phyloP scores from a whole-genome alignment of 92 coral and sea anemone species.

The Plumapathes pennacea region DNA sequence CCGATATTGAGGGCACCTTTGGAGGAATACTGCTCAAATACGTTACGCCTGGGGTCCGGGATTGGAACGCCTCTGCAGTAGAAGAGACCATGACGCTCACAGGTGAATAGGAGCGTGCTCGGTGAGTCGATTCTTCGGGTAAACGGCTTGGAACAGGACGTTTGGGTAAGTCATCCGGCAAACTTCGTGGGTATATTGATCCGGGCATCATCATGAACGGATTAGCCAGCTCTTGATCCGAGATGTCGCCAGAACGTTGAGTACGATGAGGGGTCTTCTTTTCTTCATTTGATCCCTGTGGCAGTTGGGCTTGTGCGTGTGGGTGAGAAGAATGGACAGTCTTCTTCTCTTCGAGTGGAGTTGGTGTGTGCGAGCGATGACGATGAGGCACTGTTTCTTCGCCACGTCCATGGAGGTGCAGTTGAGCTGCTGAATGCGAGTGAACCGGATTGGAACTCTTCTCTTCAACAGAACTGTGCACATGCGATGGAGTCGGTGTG shows the following conservation, averaged over 20 bases:
- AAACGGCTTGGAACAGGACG: conserved; percentile 41
- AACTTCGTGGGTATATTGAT: conserved; percentile 21
- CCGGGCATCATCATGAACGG: conserved; percentile 53
- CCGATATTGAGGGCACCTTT: conserved; percentile 61
- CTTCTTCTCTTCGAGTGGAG: conserved; percentile 25
- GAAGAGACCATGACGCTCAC: conserved; percentile 15
- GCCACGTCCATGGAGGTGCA: too few relatives aligned
- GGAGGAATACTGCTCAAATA: conserved; percentile 55
- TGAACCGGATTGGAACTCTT: too few relatives aligned
- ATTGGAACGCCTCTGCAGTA: conserved; percentile 43
- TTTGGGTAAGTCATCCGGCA: conserved; percentile 60
- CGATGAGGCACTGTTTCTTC: too few relatives aligned
- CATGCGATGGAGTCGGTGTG: too few relatives aligned
- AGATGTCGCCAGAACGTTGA: conserved; percentile 58
- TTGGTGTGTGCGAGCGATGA: conserved; percentile 5
- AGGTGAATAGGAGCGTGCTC: conserved; percentile 24
- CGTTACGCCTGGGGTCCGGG: conserved; percentile 36
- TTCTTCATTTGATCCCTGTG: too few relatives aligned
- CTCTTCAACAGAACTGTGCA: too few relatives aligned
- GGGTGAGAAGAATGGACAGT: too few relatives aligned
- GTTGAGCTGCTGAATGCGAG: too few relatives aligned
- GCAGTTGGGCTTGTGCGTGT: too few relatives aligned
- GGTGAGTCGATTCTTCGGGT: conserved; percentile 41
- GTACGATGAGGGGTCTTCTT: conserved; percentile 18
- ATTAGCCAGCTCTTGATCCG: conserved; percentile 76